These are phyloP conservation scores for Porites lutea DNA, from an alignment of 64 coral and sea anemone species.

Conservation along the genomic window DNA sequence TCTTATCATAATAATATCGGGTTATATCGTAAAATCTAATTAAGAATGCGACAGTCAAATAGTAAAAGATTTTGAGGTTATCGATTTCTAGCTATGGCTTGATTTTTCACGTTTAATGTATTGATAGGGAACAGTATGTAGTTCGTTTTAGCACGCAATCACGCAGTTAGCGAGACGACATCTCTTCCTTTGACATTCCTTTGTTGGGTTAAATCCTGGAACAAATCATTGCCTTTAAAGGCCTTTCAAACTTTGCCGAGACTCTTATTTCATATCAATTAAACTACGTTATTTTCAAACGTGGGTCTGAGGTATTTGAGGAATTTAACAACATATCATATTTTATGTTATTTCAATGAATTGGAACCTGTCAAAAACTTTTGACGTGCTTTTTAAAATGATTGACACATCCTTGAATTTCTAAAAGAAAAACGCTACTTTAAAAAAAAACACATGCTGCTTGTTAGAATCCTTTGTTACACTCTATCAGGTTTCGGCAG, in stretches of 20 bases:
- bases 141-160: not conserved
- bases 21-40: conserved; percentile 54
- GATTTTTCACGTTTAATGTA: not conserved
- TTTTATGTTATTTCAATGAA: conserved; percentile 4
- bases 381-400: not conserved
- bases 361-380: conserved; percentile 53
- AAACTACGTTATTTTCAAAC: conserved; percentile 18
- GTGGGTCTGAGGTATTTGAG: not conserved
- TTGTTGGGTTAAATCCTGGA: no score
- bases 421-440: conserved; percentile 35
- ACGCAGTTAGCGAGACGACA: no score
- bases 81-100: conserved; percentile 16
- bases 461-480: not conserved
- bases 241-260: not conserved
- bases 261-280: not conserved
- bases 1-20: conserved; percentile 45
- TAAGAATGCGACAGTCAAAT: conserved; percentile 54
- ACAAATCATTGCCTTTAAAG: no score
- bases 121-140: no score
- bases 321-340: conserved; percentile 8
- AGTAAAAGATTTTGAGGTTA: conserved; percentile 15
- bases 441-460: conserved; percentile 18
- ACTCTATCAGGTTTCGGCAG: not conserved
- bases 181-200: no score
- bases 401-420: conserved; percentile 20